phyloP scores from a whole-genome alignment of 2,113 vertebrate species.

The Otolemur garnettii region DNA sequence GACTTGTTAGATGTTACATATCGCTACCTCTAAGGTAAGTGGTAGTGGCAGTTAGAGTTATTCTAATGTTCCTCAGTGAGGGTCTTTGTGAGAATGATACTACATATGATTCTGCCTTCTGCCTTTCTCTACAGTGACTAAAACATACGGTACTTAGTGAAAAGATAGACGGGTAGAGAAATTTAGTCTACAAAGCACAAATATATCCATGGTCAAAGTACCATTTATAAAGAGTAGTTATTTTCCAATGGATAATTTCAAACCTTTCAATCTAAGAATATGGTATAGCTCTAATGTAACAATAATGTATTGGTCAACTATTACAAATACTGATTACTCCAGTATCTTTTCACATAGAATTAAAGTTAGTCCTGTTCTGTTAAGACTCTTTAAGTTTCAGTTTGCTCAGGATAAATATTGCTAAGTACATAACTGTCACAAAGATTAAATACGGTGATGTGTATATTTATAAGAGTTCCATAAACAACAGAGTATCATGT shows the following conservation, averaged over 20 bases:
- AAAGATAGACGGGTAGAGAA: not conserved
- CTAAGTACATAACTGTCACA: not conserved
- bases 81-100: not conserved
- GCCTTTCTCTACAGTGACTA: not conserved
- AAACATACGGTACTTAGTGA: not conserved
- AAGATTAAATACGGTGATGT: not conserved
- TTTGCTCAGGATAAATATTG: not conserved
- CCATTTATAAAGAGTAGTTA: not conserved
- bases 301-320: not conserved
- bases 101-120: not conserved
- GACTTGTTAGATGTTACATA: constrained; percentile 71
- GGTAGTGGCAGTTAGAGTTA: constrained; percentile 66
- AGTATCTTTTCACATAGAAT: not conserved
- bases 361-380: not conserved
- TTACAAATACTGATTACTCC: not conserved
- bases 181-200: not conserved
- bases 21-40: constrained; percentile 74
- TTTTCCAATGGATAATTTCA: constrained; percentile 9
- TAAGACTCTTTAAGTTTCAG: not conserved
- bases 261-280: constrained; percentile 6
- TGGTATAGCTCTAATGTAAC: not conserved
- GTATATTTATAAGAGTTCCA: not conserved
- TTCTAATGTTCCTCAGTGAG: constrained; percentile 56
- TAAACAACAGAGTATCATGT: not conserved
- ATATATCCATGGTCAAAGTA: not conserved